These are phyloP conservation scores for Campopleginae sp. DNA, from an alignment of 2,888 invertebrate genomes.

Conservation along the genomic window DNA sequence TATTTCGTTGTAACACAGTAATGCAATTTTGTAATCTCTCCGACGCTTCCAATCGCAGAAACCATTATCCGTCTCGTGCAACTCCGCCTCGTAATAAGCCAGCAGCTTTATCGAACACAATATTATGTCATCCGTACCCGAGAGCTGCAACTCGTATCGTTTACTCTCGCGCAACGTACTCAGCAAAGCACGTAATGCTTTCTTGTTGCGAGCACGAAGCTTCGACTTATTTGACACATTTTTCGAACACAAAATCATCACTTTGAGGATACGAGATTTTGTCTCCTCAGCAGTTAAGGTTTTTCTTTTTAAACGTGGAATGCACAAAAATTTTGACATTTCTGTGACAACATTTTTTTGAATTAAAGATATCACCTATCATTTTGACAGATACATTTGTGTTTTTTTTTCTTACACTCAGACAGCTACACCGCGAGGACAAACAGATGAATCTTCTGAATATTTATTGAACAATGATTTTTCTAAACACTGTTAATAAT, in stretches of 20 bases:
- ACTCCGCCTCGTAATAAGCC: constrained; percentile 71
- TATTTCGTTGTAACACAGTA: constrained; percentile 74
- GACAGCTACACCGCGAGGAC: background rate
- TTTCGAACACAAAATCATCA: constrained; percentile 61
- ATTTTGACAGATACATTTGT: background rate
- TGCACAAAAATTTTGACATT: constrained; percentile 59
- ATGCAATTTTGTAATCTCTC: constrained; percentile 71
- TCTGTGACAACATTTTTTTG: constrained; percentile 19
- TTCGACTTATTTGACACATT: constrained; percentile 27
- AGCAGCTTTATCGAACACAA: constrained; percentile 74
- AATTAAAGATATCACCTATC: background rate
- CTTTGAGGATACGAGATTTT: constrained; percentile 67
- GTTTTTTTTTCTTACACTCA: background rate
- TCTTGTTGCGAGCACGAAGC: constrained; percentile 59
- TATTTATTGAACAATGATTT: background rate
- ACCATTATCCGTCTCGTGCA: constrained; percentile 39
- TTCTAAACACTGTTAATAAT: background rate
- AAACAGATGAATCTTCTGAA: background rate
- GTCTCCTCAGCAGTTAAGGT: constrained; percentile 69
- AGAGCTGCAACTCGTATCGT: constrained; percentile 69
- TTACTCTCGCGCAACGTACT: constrained; percentile 71
- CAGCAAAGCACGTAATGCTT: constrained; percentile 68
- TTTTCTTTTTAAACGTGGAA: background rate
- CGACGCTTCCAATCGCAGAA: constrained; percentile 74
- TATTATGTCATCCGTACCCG: constrained; percentile 70